Evolutionary conservation across 2,113 vertebrate species (phyloP).

Genomic region (Neopipo cinnamomea): DNA sequence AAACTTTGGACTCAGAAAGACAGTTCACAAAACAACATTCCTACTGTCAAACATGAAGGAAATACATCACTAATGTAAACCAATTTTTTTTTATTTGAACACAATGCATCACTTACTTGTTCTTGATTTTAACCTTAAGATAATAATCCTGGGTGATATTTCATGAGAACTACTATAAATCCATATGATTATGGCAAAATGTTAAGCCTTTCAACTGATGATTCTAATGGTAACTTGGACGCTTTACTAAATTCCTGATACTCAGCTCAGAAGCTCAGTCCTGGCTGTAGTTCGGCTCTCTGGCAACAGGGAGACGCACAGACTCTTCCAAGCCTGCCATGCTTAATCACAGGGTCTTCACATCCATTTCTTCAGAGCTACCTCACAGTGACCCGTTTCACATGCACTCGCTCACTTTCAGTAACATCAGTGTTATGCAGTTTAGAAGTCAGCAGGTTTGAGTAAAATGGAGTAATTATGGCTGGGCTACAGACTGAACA

Average conservation of each 20-base stretch:
- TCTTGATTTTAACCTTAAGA: neutral
- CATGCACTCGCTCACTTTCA: neutral
- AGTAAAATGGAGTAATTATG: neutral
- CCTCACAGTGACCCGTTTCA: neutral
- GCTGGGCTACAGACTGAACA: neutral
- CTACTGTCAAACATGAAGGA: neutral
- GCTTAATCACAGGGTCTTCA: neutral
- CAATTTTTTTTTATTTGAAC: neutral
- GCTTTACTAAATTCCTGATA: neutral
- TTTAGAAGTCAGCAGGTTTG: neutral
- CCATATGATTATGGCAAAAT: neutral
- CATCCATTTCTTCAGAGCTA: neutral
- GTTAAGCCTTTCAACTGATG: neutral
- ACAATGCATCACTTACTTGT: neutral
- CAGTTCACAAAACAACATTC: neutral
- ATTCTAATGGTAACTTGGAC: neutral
- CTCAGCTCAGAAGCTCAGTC: neutral
- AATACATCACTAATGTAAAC: neutral
- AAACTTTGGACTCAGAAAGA: neutral
- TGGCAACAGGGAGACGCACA: no score
- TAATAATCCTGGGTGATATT: neutral
- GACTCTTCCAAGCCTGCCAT: neutral
- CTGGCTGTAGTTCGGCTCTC: neutral
- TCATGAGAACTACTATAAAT: neutral
- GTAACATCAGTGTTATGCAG: rapidly evolving